Conservation (phyloP, 30 jellyfish, hydroid and myxozoan genomes). For the Cassiopea xamachana region DNA sequence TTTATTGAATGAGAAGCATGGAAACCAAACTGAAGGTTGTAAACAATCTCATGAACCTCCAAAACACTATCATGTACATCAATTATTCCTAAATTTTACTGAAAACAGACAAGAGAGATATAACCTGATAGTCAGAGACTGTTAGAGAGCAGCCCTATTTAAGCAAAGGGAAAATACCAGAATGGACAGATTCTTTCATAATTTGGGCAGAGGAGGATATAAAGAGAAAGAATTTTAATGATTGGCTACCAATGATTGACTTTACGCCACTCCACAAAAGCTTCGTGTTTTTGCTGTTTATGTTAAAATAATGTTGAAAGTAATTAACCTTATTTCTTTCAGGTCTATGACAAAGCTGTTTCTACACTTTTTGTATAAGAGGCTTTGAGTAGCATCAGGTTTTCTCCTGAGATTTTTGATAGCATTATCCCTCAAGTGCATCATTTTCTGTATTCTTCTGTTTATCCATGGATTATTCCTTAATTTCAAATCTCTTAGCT, state of each 20-base stretch:
- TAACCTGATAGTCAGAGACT: conserved; percentile 9
- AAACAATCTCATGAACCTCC: neutral
- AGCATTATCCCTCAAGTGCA: conserved; percentile 19
- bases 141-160: conserved; percentile 17
- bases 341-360: conserved; percentile 26
- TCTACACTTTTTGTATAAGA: conserved; percentile 10
- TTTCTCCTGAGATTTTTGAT: conserved; percentile 4
- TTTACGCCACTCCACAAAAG: conserved; percentile 27
- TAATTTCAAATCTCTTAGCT: conserved; percentile 27
- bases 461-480: conserved; percentile 48
- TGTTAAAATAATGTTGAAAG: conserved; percentile 2
- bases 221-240: neutral
- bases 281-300: conserved; percentile 40
- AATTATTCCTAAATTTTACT: neutral
- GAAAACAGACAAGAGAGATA: conserved; percentile 28
- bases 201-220: neutral
- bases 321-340: conserved; percentile 21
- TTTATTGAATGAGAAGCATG: conserved; percentile 6
- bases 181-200: conserved; percentile 5
- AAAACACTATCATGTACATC: neutral
- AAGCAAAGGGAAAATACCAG: conserved; percentile 18
- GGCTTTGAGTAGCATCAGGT: conserved; percentile 34
- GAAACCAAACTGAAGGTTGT: conserved; percentile 21
- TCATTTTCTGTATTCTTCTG: conserved; percentile 29
- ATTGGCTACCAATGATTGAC: conserved; percentile 24